phyloP scores from a whole-genome alignment of 2,113 vertebrate species.

The Lonchura striata region DNA sequence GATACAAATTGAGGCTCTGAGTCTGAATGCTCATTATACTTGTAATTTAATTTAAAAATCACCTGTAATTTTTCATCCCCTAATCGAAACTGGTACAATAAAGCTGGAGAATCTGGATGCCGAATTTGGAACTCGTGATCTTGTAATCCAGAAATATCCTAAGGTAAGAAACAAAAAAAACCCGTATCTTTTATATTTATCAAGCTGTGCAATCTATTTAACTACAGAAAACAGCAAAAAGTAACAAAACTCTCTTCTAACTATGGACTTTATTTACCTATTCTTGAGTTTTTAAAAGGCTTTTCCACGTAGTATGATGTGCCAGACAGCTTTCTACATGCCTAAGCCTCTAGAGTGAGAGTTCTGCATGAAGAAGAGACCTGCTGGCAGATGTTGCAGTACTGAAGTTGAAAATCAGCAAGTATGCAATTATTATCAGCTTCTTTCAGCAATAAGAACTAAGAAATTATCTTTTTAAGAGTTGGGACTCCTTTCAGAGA shows the following conservation, averaged over 20 bases:
- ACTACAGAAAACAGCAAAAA: neutral
- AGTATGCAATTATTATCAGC: neutral
- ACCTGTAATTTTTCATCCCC: slow-evolving; percentile 98
- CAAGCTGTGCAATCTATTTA: neutral
- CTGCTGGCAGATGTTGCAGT: neutral
- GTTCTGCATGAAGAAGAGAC: neutral
- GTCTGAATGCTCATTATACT: neutral
- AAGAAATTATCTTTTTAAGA: neutral
- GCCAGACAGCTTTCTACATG: neutral
- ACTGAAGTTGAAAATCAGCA: neutral
- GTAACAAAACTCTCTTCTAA: neutral
- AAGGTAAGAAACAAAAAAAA: neutral
- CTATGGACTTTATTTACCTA: neutral
- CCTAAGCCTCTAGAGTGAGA: neutral
- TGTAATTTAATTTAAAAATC: neutral
- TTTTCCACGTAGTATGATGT: neutral
- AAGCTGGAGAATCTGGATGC: slow-evolving; percentile 89
- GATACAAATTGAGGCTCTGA: neutral
- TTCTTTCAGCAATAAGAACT: neutral
- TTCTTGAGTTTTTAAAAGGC: neutral
- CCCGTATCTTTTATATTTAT: neutral
- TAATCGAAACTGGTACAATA: slow-evolving; percentile 90
- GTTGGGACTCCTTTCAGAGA: neutral
- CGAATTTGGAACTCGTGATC: slow-evolving; percentile 95
- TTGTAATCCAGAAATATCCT: slow-evolving; percentile 93